Conservation (phyloP, 2,797 vertebrate species). For the Ctenopoma kingsleyae region DNA sequence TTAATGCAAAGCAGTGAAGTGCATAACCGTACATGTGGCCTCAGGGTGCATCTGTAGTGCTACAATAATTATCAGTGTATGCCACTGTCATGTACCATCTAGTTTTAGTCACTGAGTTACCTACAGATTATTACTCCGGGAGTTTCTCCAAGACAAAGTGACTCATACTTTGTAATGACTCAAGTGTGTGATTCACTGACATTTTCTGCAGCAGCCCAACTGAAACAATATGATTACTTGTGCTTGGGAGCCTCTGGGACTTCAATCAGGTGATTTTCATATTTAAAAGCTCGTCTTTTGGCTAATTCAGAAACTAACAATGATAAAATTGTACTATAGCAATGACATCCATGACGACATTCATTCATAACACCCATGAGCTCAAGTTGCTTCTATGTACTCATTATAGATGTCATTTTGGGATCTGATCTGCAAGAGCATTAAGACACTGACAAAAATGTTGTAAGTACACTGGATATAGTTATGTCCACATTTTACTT, state of each 20-base stretch:
- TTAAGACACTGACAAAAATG: background rate
- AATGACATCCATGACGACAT: no score
- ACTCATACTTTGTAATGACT: slow-evolving; percentile 61
- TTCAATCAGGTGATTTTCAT: slow-evolving; percentile 30
- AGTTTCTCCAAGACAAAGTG: slow-evolving; percentile 51
- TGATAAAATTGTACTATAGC: slow-evolving; percentile 2
- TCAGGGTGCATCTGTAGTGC: slow-evolving; percentile 1
- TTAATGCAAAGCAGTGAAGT: background rate
- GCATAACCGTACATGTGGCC: background rate
- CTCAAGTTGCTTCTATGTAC: background rate
- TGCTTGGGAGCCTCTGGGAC: slow-evolving; percentile 22
- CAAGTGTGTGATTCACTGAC: slow-evolving; percentile 61
- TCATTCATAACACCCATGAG: background rate
- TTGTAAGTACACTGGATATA: slow-evolving; percentile 12
- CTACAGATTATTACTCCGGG: slow-evolving; percentile 43
- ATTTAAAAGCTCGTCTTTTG: slow-evolving; percentile 12
- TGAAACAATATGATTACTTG: slow-evolving; percentile 29
- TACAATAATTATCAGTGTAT: slow-evolving; percentile 19
- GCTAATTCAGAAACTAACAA: slow-evolving; percentile 14
- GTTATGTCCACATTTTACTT: slow-evolving; percentile 30
- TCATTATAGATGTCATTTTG: slow-evolving; percentile 3
- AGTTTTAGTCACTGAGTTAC: slow-evolving; percentile 33
- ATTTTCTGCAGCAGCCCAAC: slow-evolving; percentile 59
- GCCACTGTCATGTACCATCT: slow-evolving; percentile 27
- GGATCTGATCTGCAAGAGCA: slow-evolving; percentile 4